Evolutionary conservation across 2,888 invertebrate genomes (phyloP).

Genomic region (Formica aserva): DNA sequence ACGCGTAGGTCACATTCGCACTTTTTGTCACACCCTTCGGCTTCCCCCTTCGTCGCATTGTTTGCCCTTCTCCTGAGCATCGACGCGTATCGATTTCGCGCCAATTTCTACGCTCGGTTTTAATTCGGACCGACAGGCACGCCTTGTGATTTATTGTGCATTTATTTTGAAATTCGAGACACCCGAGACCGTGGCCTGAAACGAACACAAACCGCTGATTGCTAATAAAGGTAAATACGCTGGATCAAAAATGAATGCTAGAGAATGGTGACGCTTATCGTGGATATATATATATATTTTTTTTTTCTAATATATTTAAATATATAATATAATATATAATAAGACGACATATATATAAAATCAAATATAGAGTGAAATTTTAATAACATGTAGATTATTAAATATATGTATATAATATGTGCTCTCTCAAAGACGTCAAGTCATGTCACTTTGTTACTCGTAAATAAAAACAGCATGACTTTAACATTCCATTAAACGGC

Average conservation of each 20-base stretch:
- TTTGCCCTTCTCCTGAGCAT: conserved; percentile 54
- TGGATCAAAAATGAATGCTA: background rate
- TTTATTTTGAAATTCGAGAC: conserved; percentile 80
- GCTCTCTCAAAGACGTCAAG: conserved; percentile 4
- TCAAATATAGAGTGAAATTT: background rate
- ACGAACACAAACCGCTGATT: conserved; percentile 59
- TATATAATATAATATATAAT: background rate
- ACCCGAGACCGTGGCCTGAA: conserved; percentile 27
- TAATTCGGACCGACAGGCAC: conserved; percentile 75
- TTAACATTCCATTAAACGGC: conserved; percentile 51
- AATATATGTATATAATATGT: background rate
- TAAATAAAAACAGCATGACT: conserved; percentile 21
- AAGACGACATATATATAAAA: background rate
- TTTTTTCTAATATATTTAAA: background rate
- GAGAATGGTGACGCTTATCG: background rate
- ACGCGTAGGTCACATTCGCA: conserved; percentile 61
- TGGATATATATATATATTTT: background rate
- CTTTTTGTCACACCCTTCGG: conserved; percentile 33
- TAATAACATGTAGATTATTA: background rate
- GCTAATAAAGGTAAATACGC: conserved; percentile 51
- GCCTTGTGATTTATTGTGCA: conserved; percentile 76
- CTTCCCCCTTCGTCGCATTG: conserved; percentile 22
- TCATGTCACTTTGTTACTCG: conserved; percentile 6
- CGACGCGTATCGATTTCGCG: conserved; percentile 77
- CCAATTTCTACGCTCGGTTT: conserved; percentile 69